Evolutionary conservation across 2,113 vertebrate species (phyloP), one percentile per base, ranked within the genome.

Genomic region (Syngnathus scovelli): DNA sequence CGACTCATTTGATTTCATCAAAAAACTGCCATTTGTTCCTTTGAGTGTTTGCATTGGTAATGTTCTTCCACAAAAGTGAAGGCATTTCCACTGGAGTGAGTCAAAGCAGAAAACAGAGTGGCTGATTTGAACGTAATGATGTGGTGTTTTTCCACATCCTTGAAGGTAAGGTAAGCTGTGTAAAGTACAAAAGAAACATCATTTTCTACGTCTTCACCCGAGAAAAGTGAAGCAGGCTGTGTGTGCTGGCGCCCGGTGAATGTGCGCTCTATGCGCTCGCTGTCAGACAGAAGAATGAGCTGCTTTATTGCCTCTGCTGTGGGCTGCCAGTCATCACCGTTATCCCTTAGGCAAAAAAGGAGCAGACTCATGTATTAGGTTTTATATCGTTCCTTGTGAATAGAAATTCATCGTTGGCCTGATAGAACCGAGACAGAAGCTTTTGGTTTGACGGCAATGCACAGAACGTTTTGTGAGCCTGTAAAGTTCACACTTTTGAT

Each of bases 181-280:
- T 85, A 87, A 78, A 56, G 46, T 73, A 85, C 84, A 87, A 89
- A 82, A 82, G 84, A 83, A 83, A 88, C 79, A 88, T 54, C 56
- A 74, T 74, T 87, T 51, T 81, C 80, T 80, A 68, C 33, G 74
- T 71, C 69, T 66, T 75, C 68, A 43, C 71, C 74, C 61, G 78
- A 62, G 83, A 64, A 70, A 73, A 76, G 70, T 41, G 48, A 68
- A 79, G 73, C 60, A 66, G 71, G 65, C 76, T 77, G 83, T 83
- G 78, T 83, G 68, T 7, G 11, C 77, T 90, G 82, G 86, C 86
- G 51, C 59, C 69, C 2, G 15, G 52, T 84, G 85, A 88, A 90
- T 87, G 78, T 69, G 39, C 1, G 23, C 82, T 86, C 81, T 88
- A 81, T 87, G 67, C 64, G 80, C 79, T 83, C 64, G 80, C 79